These are phyloP conservation scores for Enteromius viviparus DNA, from an alignment of 2,797 vertebrate species.

Conservation along the genomic window DNA sequence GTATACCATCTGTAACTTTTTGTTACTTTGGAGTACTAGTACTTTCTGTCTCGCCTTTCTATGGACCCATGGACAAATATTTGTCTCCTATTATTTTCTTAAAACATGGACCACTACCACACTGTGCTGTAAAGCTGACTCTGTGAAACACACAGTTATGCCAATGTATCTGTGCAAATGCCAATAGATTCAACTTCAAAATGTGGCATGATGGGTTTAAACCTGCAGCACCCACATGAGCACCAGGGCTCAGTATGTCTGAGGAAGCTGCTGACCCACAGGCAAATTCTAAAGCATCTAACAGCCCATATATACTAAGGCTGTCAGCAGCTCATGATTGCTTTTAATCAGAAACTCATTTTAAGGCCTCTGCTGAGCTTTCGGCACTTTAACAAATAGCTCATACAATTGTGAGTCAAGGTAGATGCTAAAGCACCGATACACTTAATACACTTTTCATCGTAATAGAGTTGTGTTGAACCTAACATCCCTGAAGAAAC, in stretches of 20 bases:
- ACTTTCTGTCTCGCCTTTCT: too few relatives aligned
- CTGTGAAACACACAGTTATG: too few relatives aligned
- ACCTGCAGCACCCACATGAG: neutral
- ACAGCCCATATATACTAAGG: neutral
- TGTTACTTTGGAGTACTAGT: too few relatives aligned
- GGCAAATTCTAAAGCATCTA: neutral
- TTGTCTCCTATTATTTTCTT: too few relatives aligned
- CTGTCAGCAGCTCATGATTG: neutral
- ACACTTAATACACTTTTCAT: slow-evolving; percentile 12
- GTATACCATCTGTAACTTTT: too few relatives aligned
- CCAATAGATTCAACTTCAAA: neutral
- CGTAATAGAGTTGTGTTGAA: neutral
- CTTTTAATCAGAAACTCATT: slow-evolving; percentile 2
- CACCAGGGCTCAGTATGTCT: neutral
- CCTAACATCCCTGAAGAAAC: slow-evolving; percentile 12
- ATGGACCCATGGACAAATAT: too few relatives aligned
- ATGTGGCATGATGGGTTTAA: neutral
- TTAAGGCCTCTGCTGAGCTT: neutral
- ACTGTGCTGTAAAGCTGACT: too few relatives aligned
- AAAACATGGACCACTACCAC: too few relatives aligned
- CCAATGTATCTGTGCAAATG: too few relatives aligned
- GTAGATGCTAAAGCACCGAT: neutral
- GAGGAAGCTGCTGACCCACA: neutral
- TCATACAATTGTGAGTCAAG: neutral
- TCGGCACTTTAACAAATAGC: neutral